A percentile compares a stretch with the other conserved stretches of the same genome.
phyloP scores from a whole-genome alignment of 2,888 invertebrate species.

The Xestia sexstrigata region DNA sequence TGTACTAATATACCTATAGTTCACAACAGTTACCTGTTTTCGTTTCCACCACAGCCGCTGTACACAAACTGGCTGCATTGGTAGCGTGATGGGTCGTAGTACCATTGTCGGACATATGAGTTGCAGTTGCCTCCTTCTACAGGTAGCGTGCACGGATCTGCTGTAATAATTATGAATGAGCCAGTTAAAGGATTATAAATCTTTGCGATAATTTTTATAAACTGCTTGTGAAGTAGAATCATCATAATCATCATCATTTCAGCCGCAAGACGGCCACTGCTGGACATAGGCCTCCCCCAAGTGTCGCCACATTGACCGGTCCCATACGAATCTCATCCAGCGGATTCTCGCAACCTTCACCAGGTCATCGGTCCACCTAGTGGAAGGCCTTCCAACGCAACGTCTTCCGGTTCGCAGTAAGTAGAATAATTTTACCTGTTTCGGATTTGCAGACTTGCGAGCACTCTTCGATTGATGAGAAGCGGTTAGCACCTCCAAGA shows the following conservation, averaged over 20 bases:
- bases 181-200: neutral
- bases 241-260: too few relatives aligned
- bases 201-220: slow-evolving; percentile 1
- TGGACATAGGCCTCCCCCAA: too few relatives aligned
- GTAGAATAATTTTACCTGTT: slow-evolving; percentile 63
- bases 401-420: too few relatives aligned
- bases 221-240: neutral
- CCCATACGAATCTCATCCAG: too few relatives aligned
- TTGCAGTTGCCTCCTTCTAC: slow-evolving; percentile 94
- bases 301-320: too few relatives aligned
- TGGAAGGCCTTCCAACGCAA: too few relatives aligned
- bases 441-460: slow-evolving; percentile 80
- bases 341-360: too few relatives aligned
- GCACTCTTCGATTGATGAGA: slow-evolving; percentile 93
- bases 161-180: neutral
- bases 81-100: slow-evolving; percentile 92
- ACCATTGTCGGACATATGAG: slow-evolving; percentile 94
- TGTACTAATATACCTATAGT: neutral
- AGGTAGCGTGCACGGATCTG: slow-evolving; percentile 92
- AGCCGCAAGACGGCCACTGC: too few relatives aligned
- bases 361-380: too few relatives aligned
- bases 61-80: slow-evolving; percentile 95
- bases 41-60: slow-evolving; percentile 98
- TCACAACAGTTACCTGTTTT: slow-evolving; percentile 93
- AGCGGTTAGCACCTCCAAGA: slow-evolving; percentile 96